Evolutionary conservation across 2,113 vertebrate species (phyloP).

Genomic region (Thamnophis sirtalis): DNA sequence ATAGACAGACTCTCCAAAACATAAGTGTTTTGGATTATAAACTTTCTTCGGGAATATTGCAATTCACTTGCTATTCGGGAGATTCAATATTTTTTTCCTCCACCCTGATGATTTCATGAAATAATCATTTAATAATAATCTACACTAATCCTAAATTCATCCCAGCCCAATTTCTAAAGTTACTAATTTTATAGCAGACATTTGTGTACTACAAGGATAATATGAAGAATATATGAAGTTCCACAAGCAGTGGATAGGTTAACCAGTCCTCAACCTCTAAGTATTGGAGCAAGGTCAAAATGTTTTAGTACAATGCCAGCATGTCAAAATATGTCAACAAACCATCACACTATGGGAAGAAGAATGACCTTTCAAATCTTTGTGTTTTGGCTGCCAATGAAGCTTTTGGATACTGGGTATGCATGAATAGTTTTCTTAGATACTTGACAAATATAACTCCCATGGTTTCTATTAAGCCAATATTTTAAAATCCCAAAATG

Average conservation of each 20-base stretch:
- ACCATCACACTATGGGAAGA: slow-evolving; percentile 72
- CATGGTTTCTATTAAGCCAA: slow-evolving; percentile 62
- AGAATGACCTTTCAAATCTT: slow-evolving; percentile 78
- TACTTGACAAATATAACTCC: slow-evolving; percentile 70
- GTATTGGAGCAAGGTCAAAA: slow-evolving; percentile 70
- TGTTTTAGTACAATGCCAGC: slow-evolving; percentile 67
- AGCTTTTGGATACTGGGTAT: slow-evolving; percentile 62
- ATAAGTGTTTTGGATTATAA: background rate
- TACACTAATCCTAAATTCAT: slow-evolving; percentile 16
- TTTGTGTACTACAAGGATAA: slow-evolving; percentile 13
- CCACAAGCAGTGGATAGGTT: slow-evolving; percentile 39
- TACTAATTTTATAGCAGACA: slow-evolving; percentile 31
- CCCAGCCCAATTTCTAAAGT: slow-evolving; percentile 26
- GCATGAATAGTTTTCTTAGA: slow-evolving; percentile 69
- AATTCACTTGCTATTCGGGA: background rate
- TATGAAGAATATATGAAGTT: slow-evolving; percentile 39
- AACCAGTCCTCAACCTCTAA: slow-evolving; percentile 55
- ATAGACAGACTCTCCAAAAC: background rate
- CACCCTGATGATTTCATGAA: background rate
- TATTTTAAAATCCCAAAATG: slow-evolving; percentile 42
- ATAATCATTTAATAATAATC: too few species aligned
- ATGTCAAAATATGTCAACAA: slow-evolving; percentile 85
- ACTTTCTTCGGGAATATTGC: background rate
- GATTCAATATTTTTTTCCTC: slow-evolving; percentile 7
- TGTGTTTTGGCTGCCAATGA: slow-evolving; percentile 64